Base-by-base conservation (phyloP, 2,888 invertebrate genomes). In the Elgonia sp. region DNA sequence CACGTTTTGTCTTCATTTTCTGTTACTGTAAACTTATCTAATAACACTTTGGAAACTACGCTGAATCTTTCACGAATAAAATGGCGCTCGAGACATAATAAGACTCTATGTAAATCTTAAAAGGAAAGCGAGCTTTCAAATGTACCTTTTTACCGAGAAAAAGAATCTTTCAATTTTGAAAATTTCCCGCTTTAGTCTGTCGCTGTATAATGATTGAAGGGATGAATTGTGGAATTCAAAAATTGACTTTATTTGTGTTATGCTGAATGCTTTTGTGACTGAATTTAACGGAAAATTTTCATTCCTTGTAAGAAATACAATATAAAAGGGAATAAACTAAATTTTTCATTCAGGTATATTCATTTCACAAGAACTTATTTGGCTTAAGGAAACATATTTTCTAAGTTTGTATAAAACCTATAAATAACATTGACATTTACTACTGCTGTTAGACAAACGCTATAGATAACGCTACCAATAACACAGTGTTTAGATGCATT, bases 371-470 rank as follows among this genome's bases (percentile, higher is more conserved):
- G 10, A 70, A 70, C n/a, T 37, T 37, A 37, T 70, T 70, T 70
- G 10, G 50, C 55, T 70, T 55, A 37, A 70, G 50, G 10, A 55
- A 70, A 70, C 55, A 37, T 55, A 55, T 70, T 55, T 70, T 55
- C 70, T 55, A 39, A 55, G 55, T 70, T 70, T 70, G 37, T 70
- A 55, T 55, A 70, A 55, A 70, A 55, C 55, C 70, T 37, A 70
- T 70, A 70, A 70, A 70, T 55, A 70, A 70, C 53, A 70, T n/a
- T 70, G 70, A 55, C 70, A 55, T 70, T 70, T 70, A 70, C 55
- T 70, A 70, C 55, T 55, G 18, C 70, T 53, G 53, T 7, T 53
- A 53, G 55, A 70, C 70, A 55, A 70, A 55, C 70, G 53, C n/a
- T 37, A 55, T 70, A 70, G 53, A 70, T 70, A 70, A 70, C 53